Conservation (phyloP, 2,113 vertebrate genomes). For the Zosterops borbonicus region DNA sequence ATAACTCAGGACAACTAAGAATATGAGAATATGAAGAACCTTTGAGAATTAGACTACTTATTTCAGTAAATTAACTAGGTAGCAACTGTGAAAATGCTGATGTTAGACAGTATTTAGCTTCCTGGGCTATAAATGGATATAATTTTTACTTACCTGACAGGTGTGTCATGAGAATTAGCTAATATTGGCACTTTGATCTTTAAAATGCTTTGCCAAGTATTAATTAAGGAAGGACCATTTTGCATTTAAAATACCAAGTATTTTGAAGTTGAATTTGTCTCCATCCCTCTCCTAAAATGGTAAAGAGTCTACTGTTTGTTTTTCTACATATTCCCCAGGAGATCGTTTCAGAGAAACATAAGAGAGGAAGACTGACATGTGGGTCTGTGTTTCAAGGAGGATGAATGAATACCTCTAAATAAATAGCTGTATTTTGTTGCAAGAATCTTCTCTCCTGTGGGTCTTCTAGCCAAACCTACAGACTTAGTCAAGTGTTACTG, state of each 20-base stretch:
- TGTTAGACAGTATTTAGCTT: conserved; percentile 26
- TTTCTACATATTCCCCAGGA: neutral
- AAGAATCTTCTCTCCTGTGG: neutral
- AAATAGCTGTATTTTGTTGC: neutral
- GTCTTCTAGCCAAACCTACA: neutral
- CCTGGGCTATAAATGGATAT: conserved; percentile 34
- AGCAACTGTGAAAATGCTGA: conserved; percentile 45
- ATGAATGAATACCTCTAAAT: neutral
- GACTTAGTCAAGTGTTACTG: neutral
- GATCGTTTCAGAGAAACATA: neutral
- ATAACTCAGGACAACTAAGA: conserved; percentile 7
- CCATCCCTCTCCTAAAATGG: conserved; percentile 5
- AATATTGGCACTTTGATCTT: conserved; percentile 60
- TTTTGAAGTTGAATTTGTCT: conserved; percentile 27
- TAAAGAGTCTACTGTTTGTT: conserved; percentile 12
- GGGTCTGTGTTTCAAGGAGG: neutral
- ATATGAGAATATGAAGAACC: conserved; percentile 17
- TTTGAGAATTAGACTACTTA: conserved; percentile 21
- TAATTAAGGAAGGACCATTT: conserved; percentile 38
- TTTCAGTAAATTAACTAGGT: conserved; percentile 24
- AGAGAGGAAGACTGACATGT: neutral
- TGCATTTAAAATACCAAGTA: conserved; percentile 25
- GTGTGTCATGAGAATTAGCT: conserved; percentile 36
- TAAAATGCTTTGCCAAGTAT: conserved; percentile 46
- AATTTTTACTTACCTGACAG: conserved; percentile 55